Evolutionary conservation across 2,797 vertebrate genomes (phyloP), one percentile per base, ranked within the genome.

Genomic region (Peromyscus eremicus): DNA sequence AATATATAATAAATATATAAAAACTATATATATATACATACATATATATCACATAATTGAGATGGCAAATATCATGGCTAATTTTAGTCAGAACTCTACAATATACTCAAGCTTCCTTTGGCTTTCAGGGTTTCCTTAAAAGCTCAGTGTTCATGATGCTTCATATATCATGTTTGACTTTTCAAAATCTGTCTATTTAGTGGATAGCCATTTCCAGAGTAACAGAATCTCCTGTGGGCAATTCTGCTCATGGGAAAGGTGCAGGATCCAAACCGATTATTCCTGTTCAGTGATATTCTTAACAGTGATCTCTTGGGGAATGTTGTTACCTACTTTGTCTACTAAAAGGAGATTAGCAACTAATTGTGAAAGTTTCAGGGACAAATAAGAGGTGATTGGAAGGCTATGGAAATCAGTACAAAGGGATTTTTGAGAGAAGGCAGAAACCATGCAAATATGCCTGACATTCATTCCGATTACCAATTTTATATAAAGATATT

Each of bases 141-240:
- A 49, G 19, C 27, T 11, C 17, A 46, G 6, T 49, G 4, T 10
- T 19, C n/a, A 11, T 16, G 10, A 21, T 91, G 46, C 70, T 64
- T 92, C 57, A 81, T 46, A 3, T 6, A 23, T 64, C 37, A 40
- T 37, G 8, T 90, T 70, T 46, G n/a, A 66, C 17, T 88, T 66
- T 76, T 92, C 46, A 73, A 92, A 89, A 57, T 11, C 43, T 91
- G 0, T n/a, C 89, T 91, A 37, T 88, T 96, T 64, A 37, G 49
- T 43, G 10, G 10, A 12, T 77, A 13, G 3, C 70, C 76, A 43
- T 37, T 21, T 94, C 73, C 62, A 82, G 80, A 70, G 34, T 40
- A 94, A 66, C 1, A 82, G 77, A 83, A 6, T 64, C 82, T 87
- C 19, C 4, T 93, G 32, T 55, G 46, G 5, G 25, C 9, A 75